phyloP scores from a whole-genome alignment of 2,888 invertebrate species.

The Taphrorychus bicolor region DNA sequence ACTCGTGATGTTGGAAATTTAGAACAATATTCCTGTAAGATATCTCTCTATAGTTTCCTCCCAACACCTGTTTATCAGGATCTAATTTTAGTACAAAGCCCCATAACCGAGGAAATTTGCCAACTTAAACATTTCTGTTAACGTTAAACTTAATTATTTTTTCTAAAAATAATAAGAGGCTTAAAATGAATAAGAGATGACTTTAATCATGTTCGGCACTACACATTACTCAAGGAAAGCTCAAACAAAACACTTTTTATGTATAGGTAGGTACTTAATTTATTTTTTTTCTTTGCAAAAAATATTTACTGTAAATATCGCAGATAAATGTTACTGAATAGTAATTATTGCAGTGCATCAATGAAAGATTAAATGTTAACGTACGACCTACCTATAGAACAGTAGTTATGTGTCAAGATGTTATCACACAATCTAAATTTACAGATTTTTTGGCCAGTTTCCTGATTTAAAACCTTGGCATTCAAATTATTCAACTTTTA shows the following conservation, averaged over 20 bases:
- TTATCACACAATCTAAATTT: conserved; percentile 6
- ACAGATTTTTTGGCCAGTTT: conserved; percentile 17
- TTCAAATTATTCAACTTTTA: conserved; percentile 11
- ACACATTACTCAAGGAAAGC: no score
- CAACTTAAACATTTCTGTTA: conserved; percentile 17
- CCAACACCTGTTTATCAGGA: conserved; percentile 31
- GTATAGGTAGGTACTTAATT: no score
- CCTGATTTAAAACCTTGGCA: conserved; percentile 34
- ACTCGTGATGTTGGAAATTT: background rate
- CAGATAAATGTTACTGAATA: no score
- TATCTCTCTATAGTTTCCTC: background rate
- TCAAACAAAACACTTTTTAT: no score
- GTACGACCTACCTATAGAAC: background rate
- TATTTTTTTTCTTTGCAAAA: no score
- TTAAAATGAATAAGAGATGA: background rate
- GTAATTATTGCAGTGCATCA: background rate
- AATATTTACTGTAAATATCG: no score
- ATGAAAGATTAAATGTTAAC: background rate
- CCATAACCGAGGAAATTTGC: conserved; percentile 7
- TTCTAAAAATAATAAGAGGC: background rate
- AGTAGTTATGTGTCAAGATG: background rate
- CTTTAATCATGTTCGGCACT: background rate
- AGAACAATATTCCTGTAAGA: background rate
- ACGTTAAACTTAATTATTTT: conserved; percentile 24
- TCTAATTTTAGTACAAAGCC: conserved; percentile 28